phyloP scores from a whole-genome alignment of 2,113 vertebrate species.

The Emydura subglobosa region DNA sequence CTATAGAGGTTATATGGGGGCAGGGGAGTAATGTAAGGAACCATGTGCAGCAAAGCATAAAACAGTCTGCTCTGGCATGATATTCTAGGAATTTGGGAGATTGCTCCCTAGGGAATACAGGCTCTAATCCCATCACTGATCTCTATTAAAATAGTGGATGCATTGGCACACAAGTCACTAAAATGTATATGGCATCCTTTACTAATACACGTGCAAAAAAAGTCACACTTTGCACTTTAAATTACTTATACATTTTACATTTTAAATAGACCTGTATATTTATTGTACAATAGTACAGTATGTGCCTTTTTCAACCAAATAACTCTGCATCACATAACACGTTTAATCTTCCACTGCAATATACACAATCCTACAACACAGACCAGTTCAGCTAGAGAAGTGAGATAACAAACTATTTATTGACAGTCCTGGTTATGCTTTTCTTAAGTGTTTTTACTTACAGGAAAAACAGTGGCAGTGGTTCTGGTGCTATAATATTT shows the following conservation, averaged over 20 bases:
- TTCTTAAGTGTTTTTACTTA: background rate
- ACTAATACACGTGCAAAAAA: background rate
- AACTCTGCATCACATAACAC: conserved; percentile 41
- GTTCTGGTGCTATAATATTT: conserved; percentile 15
- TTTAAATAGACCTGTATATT: conserved; percentile 62
- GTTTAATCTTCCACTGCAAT: conserved; percentile 53
- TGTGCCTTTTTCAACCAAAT: conserved; percentile 60
- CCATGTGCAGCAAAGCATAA: background rate
- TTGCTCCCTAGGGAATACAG: background rate
- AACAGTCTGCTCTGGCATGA: background rate
- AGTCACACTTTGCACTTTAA: background rate
- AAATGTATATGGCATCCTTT: background rate
- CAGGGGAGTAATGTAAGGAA: background rate
- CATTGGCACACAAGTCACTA: fast-evolving
- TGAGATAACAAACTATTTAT: background rate
- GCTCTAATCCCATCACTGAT: background rate
- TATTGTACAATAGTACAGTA: conserved; percentile 55
- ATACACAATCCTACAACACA: conserved; percentile 50
- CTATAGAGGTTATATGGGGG: background rate
- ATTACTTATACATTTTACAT: conserved; percentile 50
- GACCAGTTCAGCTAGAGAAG: conserved; percentile 41
- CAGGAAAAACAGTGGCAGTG: conserved; percentile 34
- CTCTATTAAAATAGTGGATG: background rate
- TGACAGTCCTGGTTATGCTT: background rate
- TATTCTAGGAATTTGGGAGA: background rate